These are phyloP conservation scores for Fundulus diaphanus DNA, from an alignment of 2,797 vertebrate species.

Conservation along the genomic window DNA sequence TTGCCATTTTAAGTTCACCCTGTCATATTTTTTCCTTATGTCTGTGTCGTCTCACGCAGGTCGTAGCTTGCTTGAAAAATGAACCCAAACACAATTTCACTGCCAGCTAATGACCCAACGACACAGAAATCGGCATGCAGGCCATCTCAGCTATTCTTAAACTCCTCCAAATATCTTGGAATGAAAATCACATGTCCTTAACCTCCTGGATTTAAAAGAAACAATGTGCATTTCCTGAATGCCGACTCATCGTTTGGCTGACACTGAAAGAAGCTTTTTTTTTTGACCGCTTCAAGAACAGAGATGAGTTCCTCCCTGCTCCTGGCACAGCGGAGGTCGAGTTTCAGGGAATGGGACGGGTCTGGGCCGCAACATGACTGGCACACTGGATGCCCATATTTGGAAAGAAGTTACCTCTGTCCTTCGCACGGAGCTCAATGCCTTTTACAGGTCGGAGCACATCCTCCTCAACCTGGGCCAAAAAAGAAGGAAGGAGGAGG, in stretches of 20 bases:
- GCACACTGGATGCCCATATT: slow-evolving; percentile 77
- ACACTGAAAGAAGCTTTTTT: slow-evolving; percentile 46
- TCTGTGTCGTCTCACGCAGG: slow-evolving; percentile 53
- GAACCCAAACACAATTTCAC: slow-evolving; percentile 39
- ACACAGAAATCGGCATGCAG: slow-evolving; percentile 45
- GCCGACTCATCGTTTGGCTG: slow-evolving; percentile 62
- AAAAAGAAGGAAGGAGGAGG: slow-evolving; percentile 4
- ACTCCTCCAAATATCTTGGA: slow-evolving; percentile 25
- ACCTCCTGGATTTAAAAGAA: slow-evolving; percentile 30
- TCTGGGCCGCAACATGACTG: slow-evolving; percentile 27
- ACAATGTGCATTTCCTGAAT: slow-evolving; percentile 50
- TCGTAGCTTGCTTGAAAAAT: slow-evolving; percentile 57
- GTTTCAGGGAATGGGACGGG: background rate
- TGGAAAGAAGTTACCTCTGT: slow-evolving; percentile 75
- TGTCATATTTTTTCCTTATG: slow-evolving; percentile 25
- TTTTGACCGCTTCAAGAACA: slow-evolving; percentile 49
- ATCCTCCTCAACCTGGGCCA: slow-evolving; percentile 55
- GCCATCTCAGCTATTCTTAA: slow-evolving; percentile 43
- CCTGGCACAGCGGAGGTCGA: slow-evolving; percentile 25
- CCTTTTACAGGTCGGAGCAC: slow-evolving; percentile 82
- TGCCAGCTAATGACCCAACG: slow-evolving; percentile 60
- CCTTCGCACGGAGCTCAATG: slow-evolving; percentile 69
- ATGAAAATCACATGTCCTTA: slow-evolving; percentile 35
- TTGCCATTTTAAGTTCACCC: slow-evolving; percentile 24
- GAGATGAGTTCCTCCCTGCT: slow-evolving; percentile 59